Percentiles rank a stretch among this genome's conserved stretches.
phyloP scores from a whole-genome alignment of 2,888 invertebrate species.

The Caenorhabditis angaria region DNA sequence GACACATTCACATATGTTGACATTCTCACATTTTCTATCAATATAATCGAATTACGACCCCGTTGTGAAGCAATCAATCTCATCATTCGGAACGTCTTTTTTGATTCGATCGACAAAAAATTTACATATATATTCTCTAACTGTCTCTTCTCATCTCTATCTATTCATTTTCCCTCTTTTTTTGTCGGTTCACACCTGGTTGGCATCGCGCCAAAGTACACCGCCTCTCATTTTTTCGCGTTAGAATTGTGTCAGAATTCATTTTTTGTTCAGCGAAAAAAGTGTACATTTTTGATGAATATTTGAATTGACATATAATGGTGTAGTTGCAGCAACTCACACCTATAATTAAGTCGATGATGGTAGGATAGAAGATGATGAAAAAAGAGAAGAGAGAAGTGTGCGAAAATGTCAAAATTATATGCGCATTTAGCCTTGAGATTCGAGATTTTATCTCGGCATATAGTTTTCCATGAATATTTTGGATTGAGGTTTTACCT shows the following conservation, averaged over 20 bases:
- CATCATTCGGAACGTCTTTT: constrained; percentile 4
- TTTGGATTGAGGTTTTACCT: neutral
- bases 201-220: neutral
- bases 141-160: neutral
- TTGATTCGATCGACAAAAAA: neutral
- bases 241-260: neutral
- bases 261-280: too few species aligned
- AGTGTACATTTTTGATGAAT: too few species aligned
- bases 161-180: neutral
- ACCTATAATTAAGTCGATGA: constrained; percentile 1
- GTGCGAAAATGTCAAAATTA: neutral
- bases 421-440: constrained; percentile 4
- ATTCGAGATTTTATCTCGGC: neutral
- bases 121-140: neutral
- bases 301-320: neutral
- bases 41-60: neutral
- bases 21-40: neutral
- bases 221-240: neutral
- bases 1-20: neutral
- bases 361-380: neutral
- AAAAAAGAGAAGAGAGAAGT: neutral
- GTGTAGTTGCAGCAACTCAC: neutral
- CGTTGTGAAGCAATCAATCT: constrained; percentile 2
- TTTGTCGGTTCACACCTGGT: constrained; percentile 4
- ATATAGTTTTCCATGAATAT: neutral